Base-by-base conservation (phyloP, 2,888 invertebrate species). In the Polydesmus complanatus region DNA sequence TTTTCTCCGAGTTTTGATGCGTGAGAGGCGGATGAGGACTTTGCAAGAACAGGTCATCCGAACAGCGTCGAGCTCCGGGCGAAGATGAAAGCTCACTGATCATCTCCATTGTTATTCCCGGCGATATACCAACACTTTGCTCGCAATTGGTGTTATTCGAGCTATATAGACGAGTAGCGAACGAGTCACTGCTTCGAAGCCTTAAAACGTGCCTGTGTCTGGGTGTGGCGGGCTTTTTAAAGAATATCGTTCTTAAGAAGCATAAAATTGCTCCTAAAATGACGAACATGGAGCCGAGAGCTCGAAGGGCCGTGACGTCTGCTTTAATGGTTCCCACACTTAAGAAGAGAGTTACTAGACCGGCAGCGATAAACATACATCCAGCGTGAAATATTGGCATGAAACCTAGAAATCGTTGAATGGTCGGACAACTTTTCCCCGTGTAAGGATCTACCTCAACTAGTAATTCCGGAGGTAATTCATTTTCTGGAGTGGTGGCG, bases 221-320 rank as follows among this genome's bases (percentile, higher is more conserved):
- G 51, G 22, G 5, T 21, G 53, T 8, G 26, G 55, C 53, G 11
- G 37, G 53, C 27, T 27, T 26, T 37, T 37, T 22, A 27, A 62
- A 62, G 61, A 57, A 63, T n/a, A 63, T 47, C n/a, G 63, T 63
- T 27, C 61, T 25, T 11, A 63, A 18, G 27, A 63, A 55, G 48
- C 63, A 63, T 23, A 63, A 48, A 14, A 63, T 53, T 5, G 63
- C 61, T 18, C 63, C 63, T 23, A 63, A 49, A 21, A 48, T 57
- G 14, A 63, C 58, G 5, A 63, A 27, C 25, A 57, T 62, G 8
- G 63, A 63, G 23, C 63, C 63, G 3, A 62, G 14, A 1, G 61
- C 61, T n/a, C 63, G 25, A 37, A 63, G 27, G 18, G 54, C 47
- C 51, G 37, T 53, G 19, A 63, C 55, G 51, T 63, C 61, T 14